Evolutionary conservation across 1,140 invertebrate species (phyloP), one percentile per base, ranked within the genome.

Genomic region (Listronotus oregonensis): DNA sequence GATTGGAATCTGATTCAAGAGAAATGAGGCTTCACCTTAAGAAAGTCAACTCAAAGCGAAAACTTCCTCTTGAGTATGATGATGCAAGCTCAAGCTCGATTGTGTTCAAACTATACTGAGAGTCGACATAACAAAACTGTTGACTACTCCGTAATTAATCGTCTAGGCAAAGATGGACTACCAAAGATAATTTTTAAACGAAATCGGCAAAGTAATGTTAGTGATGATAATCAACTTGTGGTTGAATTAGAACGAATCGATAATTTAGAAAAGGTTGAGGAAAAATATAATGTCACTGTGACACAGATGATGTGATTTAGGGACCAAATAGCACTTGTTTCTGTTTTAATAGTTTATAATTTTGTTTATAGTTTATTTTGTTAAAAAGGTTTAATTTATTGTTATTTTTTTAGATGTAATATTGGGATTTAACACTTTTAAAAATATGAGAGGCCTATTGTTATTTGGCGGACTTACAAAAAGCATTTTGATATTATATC

Each of bases 121-220:
- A 31, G 37, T 21, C 18, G 31, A 17, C 43, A 44, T 9, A 60
- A 56, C 27, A 67, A 66, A 40, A 66, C 39, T 49, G 66, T 51
- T 51, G 68, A 71, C 57, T 73, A 69, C 44, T 70, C 66, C 7
- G 70, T 69, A 9, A 55, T 42, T 17, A 70, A 69, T 43, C 54
- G 66, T 42, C 44, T 66, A 32, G 66, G 68, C 37, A 57, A 65
- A 32, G 64, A 66, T 14, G 74, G 73, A 6, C 57, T 74, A 34
- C 73, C 73, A 31, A 76, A 76, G 57, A 64, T 76, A 10, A 73
- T 76, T 39, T 70, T 76, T 21, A 76, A 76, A 57, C 52, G 74
- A 7, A 72, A 73, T 37, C 60, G 17, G 17, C 34, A 49, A 10
- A 39, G 5, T 21, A 46, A 37, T 12, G 6, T 49, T 12, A 61